Evolutionary conservation across 2,113 vertebrate species (phyloP).

Genomic region (Xenopus laevis): DNA sequence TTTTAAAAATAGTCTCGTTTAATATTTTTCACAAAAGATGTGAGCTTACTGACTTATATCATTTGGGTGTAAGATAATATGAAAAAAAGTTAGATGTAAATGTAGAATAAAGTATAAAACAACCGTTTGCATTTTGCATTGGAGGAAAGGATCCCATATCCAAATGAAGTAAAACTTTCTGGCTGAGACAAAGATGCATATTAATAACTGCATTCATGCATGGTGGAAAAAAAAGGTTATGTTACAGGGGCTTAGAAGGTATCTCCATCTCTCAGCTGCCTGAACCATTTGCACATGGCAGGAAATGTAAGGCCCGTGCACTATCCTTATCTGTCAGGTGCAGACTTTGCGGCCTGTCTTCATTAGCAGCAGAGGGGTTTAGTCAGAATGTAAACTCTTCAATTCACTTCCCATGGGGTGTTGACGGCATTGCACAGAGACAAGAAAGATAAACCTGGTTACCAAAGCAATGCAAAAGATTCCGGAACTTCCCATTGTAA

Average conservation of each 20-base stretch:
- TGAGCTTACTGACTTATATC: no score
- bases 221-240: neutral
- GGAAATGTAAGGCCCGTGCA: neutral
- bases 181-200: no score
- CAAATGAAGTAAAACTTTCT: no score
- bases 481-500: slow-evolving; percentile 27
- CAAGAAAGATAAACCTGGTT: slow-evolving; percentile 13
- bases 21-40: no score
- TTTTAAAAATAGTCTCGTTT: no score
- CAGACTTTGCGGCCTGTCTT: slow-evolving; percentile 1
- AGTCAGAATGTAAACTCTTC: slow-evolving; percentile 2
- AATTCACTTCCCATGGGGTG: slow-evolving; percentile 18
- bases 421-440: slow-evolving; percentile 8
- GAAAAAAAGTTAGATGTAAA: no score
- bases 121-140: no score
- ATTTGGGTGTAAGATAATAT: no score
- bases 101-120: no score
- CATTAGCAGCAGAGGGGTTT: neutral
- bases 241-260: neutral
- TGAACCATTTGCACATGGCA: neutral
- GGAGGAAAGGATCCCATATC: no score
- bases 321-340: slow-evolving; percentile 25
- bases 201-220: no score
- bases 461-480: slow-evolving; percentile 2
- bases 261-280: slow-evolving; percentile 3